Evolutionary conservation across 2,113 vertebrate genomes (phyloP), one percentile per base, ranked within the genome.

Genomic region (Anarhynchus alexandrinus): DNA sequence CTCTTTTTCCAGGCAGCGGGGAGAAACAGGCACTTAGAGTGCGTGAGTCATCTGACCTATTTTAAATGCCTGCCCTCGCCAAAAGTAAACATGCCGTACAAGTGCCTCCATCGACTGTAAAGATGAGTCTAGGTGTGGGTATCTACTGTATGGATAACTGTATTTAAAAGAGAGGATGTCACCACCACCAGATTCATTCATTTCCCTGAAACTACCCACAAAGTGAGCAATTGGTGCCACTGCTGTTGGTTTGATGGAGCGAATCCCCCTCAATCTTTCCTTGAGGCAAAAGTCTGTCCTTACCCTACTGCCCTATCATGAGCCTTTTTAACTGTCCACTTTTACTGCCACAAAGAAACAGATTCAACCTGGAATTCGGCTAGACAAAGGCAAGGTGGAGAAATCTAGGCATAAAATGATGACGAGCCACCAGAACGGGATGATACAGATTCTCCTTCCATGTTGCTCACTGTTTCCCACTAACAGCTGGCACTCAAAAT

Each of bases 301-400:
- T 58, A 23, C 3, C 0, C 52, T 30, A 4, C 29, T 57, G 43
- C 27, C 36, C 0, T 0, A 2, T 43, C 73, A 25, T 0, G 5
- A 64, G 38, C 12, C 3, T 38, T 78, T 54, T 36, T 12, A 55
- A 10, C 21, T 29, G 11, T 19, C 42, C 51, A 40, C 30, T 9
- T 73, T 88, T 80, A 67, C 40, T 29, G 54, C 34, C 55, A n/a
- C 36, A 2, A 38, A 89, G 49, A 11, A 66, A 45, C n/a, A 34
- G 55, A 62, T 47, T 18, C 43, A 32, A 59, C 16, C 47, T 38
- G 15, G 57, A 94, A 76, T 10, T 40, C 4, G 5, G 2, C 21
- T 4, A 12, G 49, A 1, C 15, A 29, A 45, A 34, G 49, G 38
- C 5, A 43, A 80, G 29, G 2, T 22, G 15, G 21, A 72, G 65